Evolutionary conservation across 2,113 vertebrate genomes (phyloP), one percentile per base, ranked within the genome.

Genomic region (Triplophysa dalaica): DNA sequence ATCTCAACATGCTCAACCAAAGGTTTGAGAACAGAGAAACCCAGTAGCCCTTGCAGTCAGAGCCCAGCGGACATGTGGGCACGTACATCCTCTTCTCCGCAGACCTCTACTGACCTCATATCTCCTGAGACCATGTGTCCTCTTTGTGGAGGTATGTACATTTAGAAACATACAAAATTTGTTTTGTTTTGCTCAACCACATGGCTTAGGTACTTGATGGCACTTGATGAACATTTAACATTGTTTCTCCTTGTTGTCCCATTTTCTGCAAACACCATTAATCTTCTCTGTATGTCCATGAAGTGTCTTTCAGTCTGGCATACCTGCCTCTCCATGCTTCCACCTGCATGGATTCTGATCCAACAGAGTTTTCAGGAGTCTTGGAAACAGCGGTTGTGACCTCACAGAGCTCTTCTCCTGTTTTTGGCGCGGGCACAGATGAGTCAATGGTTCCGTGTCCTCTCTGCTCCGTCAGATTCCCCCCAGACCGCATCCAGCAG

Each of bases 101-200:
- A 58, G 16, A 54, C 26, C 75, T 67, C 56, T 45, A 5, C 48
- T 2, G 72, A 70, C 10, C 60, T 56, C 0, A 0, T 48, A 54
- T 54, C 43, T 41, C 78, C 7, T 0, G 85, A 87, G 8, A 12
- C 76, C 52, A 90, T 89, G 77, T 94, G 93, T 79, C 93, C 93
- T 9, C 84, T 94, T 62, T 94, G 93, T 85, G 84, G 90, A 85
- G 92, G 92, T 93, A 54, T 75, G 26, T 13, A 29, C 13, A 11
- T 66, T 67, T 72, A n/a, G 6, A 14, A 11, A 33, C 45, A 8
- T 52, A 17, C 29, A 29, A 29, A 0, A 4, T 17, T 16, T 54
- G 16, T 56, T 43, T 29, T 22, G 8, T 9, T 7, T 38, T 1
- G 29, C 4, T 29, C 29, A 5, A 29, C 26, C 2, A 2, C 26